phyloP scores from a whole-genome alignment of 2,797 vertebrate species.

The Heteromormyrus szaboi region DNA sequence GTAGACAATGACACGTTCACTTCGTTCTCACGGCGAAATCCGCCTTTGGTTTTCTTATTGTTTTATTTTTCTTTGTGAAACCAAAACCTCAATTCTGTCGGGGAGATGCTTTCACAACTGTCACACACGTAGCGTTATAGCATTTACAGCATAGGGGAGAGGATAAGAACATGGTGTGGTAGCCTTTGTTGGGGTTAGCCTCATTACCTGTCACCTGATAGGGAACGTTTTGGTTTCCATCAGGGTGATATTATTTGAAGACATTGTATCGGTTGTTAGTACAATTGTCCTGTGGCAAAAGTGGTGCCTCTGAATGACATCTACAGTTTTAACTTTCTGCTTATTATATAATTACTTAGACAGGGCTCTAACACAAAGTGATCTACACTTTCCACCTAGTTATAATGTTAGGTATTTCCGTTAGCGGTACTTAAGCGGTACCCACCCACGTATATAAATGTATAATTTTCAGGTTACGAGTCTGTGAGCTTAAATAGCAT shows the following conservation, averaged over 20 bases:
- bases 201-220: conserved; percentile 24
- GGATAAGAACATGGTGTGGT: not conserved
- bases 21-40: not conserved
- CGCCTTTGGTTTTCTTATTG: not conserved
- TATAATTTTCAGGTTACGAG: not conserved
- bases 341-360: not conserved
- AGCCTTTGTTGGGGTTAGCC: not conserved
- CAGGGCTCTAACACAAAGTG: not conserved
- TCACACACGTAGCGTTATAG: not conserved
- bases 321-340: not conserved
- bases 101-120: not conserved
- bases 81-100: not conserved
- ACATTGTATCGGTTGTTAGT: not conserved
- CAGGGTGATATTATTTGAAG: conserved; percentile 9
- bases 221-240: not conserved
- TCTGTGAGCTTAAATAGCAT: not conserved
- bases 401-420: not conserved
- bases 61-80: not conserved
- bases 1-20: not conserved
- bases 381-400: not conserved
- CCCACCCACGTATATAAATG: not conserved
- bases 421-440: not conserved
- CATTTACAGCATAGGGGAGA: not conserved
- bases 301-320: not conserved
- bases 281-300: not conserved